Evolutionary conservation across 2,113 vertebrate species (phyloP).

Genomic region (Notothenia rossii): DNA sequence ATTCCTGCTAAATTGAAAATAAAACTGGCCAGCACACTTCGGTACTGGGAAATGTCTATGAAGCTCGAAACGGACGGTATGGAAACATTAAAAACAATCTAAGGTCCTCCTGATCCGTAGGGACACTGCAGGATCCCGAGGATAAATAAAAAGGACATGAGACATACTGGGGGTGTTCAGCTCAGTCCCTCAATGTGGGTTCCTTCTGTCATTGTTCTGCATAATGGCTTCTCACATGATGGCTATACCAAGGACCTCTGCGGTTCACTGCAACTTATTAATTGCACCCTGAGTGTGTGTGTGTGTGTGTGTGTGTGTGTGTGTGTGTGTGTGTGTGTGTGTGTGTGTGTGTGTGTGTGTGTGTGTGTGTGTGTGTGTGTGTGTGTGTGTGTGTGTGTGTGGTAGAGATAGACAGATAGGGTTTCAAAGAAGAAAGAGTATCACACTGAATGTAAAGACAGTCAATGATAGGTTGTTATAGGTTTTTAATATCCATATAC

Average conservation of each 20-base stretch:
- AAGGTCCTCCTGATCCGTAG: neutral
- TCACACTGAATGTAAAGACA: slow-evolving; percentile 8
- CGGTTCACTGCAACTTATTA: slow-evolving; percentile 52
- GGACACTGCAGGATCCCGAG: slow-evolving; percentile 1
- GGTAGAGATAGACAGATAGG: neutral
- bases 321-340: slow-evolving; percentile 3
- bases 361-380: slow-evolving; percentile 4
- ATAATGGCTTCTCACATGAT: slow-evolving; percentile 42
- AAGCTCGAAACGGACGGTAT: neutral
- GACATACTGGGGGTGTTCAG: neutral
- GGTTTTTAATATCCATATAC: too few species aligned
- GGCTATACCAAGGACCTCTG: slow-evolving; percentile 26
- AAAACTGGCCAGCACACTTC: too few species aligned
- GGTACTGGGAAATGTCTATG: too few species aligned
- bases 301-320: slow-evolving; percentile 12
- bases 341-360: slow-evolving; percentile 13
- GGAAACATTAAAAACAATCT: slow-evolving; percentile 9
- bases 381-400: slow-evolving; percentile 19
- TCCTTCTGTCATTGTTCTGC: slow-evolving; percentile 19
- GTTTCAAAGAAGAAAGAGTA: slow-evolving; percentile 3
- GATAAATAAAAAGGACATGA: slow-evolving; percentile 5
- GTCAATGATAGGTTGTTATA: neutral
- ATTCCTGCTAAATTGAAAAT: too few species aligned
- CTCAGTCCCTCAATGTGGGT: slow-evolving; percentile 24
- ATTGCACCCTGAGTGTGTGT: slow-evolving; percentile 27